A percentile compares a stretch with the other conserved stretches of the same genome.
Conservation (phyloP, 2,797 vertebrate species). For the Streptopelia turtur region DNA sequence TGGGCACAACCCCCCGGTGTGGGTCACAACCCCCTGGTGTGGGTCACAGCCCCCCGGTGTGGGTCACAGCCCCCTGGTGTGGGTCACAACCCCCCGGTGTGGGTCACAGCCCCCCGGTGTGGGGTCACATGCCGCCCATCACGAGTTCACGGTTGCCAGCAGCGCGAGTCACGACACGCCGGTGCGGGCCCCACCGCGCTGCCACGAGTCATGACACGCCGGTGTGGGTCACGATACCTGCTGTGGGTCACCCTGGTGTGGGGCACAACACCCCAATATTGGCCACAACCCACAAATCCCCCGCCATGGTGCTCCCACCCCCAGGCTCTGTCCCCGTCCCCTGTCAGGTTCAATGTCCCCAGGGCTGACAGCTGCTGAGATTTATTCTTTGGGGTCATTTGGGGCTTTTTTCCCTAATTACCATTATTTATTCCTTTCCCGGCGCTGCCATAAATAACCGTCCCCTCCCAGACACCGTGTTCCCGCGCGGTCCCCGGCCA, state of each 20-base stretch:
- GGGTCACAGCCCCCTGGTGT: too few relatives aligned
- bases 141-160: not conserved
- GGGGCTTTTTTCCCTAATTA: not conserved
- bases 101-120: too few relatives aligned
- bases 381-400: not conserved
- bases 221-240: accelerated
- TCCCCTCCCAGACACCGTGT: not conserved
- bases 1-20: not conserved
- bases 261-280: not conserved
- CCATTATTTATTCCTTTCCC: not conserved
- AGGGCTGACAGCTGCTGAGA: not conserved
- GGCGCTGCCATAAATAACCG: constrained; percentile 1
- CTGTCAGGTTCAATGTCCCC: accelerated
- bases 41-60: too few relatives aligned
- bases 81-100: too few relatives aligned
- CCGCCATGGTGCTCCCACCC: not conserved
- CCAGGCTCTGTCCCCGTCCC: not conserved
- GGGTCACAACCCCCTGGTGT: too few relatives aligned
- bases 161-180: accelerated
- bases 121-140: too few relatives aligned
- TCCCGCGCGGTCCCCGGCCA: not conserved
- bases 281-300: not conserved
- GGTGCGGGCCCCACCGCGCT: accelerated
- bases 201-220: accelerated
- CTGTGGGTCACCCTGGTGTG: not conserved